Conservation (phyloP, 2,113 vertebrate species). For the Catharus minimus region DNA sequence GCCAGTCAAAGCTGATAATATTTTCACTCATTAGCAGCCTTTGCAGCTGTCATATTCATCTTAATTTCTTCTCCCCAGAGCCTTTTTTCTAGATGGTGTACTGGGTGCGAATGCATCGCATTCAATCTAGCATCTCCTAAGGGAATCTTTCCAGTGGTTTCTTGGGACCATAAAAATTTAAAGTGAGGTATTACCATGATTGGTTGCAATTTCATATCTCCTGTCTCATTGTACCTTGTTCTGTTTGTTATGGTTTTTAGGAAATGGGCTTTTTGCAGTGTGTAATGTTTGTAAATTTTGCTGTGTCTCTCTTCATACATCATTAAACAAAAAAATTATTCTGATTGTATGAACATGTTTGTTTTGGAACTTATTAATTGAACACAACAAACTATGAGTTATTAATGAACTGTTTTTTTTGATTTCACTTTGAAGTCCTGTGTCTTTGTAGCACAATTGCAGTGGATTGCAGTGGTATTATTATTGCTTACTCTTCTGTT, state of each 20-base stretch:
- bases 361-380: neutral
- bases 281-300: neutral
- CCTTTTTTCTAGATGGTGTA: neutral
- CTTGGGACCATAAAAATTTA: neutral
- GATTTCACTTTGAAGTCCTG: neutral
- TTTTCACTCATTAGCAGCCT: neutral
- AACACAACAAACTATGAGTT: neutral
- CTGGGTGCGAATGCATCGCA: neutral
- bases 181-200: neutral
- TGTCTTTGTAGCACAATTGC: neutral
- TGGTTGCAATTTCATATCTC: neutral
- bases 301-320: neutral
- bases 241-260: neutral
- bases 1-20: neutral
- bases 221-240: neutral
- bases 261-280: neutral
- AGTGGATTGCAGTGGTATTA: neutral
- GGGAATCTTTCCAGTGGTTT: neutral
- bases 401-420: slow-evolving; percentile 9
- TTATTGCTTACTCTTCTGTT: neutral
- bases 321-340: neutral
- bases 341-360: neutral
- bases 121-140: neutral
- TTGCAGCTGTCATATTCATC: neutral
- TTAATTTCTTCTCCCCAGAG: neutral